These are phyloP conservation scores for Beaufortia kweichowensis DNA, from an alignment of 2,113 vertebrate species.

Conservation along the genomic window DNA sequence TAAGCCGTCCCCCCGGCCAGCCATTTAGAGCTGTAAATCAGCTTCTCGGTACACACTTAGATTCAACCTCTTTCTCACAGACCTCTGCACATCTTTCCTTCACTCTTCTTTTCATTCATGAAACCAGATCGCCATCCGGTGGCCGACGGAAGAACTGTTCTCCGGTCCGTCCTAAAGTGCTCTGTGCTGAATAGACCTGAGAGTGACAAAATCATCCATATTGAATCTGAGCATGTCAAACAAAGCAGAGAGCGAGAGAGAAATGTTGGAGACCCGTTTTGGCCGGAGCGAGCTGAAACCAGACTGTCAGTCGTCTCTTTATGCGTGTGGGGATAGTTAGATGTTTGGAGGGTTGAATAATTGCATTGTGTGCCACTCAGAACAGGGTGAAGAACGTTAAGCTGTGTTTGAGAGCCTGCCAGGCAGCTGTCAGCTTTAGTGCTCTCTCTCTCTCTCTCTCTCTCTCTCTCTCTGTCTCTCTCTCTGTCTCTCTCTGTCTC, in stretches of 20 bases:
- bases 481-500: too few species aligned
- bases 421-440: slow-evolving; percentile 77
- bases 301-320: slow-evolving; percentile 68
- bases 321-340: slow-evolving; percentile 71
- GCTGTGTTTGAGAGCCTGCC: slow-evolving; percentile 73
- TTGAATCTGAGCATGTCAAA: slow-evolving; percentile 56
- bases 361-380: slow-evolving; percentile 73
- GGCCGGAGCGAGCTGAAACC: slow-evolving; percentile 65
- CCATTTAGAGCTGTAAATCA: slow-evolving; percentile 71
- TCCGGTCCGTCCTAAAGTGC: neutral
- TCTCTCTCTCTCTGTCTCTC: slow-evolving; percentile 71
- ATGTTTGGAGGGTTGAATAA: slow-evolving; percentile 70
- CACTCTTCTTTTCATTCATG: slow-evolving; percentile 54
- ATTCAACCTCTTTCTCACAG: neutral
- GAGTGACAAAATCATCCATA: slow-evolving; percentile 28
- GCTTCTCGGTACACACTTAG: slow-evolving; percentile 60
- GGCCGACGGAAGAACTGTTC: slow-evolving; percentile 41
- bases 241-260: slow-evolving; percentile 63
- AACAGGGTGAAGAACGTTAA: slow-evolving; percentile 72
- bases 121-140: slow-evolving; percentile 78
- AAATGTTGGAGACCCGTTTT: slow-evolving; percentile 56
- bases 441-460: slow-evolving; percentile 72
- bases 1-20: slow-evolving; percentile 58
- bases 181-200: neutral
- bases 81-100: slow-evolving; percentile 38